A percentile compares a stretch with the other conserved stretches of the same genome.
Evolutionary conservation across 2,113 vertebrate genomes (phyloP).

Genomic region (Varanus komodoensis): DNA sequence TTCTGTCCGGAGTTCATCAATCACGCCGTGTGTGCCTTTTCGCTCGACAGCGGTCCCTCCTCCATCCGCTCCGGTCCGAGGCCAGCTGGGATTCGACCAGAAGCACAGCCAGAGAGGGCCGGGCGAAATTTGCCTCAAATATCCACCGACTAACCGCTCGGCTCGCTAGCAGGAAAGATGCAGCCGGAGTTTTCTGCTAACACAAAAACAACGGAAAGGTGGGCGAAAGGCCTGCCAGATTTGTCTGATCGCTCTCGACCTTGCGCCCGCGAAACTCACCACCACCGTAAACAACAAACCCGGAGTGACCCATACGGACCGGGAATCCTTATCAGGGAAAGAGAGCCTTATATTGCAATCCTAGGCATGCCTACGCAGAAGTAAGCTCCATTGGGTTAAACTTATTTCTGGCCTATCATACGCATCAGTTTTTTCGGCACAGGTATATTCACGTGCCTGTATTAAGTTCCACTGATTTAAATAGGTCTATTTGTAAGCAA

Average conservation of each 20-base stretch:
- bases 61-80: conserved; percentile 69
- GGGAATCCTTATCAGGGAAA: no score
- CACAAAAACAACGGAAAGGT: neutral
- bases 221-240: neutral
- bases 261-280: neutral
- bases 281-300: neutral
- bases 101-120: conserved; percentile 48
- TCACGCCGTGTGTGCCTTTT: conserved; percentile 78
- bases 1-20: conserved; percentile 80
- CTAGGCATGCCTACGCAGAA: no score
- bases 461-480: no score
- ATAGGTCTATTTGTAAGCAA: no score
- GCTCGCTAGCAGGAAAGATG: neutral
- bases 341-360: no score
- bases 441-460: no score
- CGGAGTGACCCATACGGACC: neutral
- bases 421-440: no score
- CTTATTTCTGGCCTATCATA: no score
- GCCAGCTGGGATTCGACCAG: conserved; percentile 78
- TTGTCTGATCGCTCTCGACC: neutral
- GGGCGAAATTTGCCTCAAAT: neutral
- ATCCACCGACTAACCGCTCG: neutral
- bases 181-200: accelerated
- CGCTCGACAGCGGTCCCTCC: conserved; percentile 75
- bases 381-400: no score